Conservation (phyloP, 2,888 invertebrate species). For the Scaptomyza caliginosa region DNA sequence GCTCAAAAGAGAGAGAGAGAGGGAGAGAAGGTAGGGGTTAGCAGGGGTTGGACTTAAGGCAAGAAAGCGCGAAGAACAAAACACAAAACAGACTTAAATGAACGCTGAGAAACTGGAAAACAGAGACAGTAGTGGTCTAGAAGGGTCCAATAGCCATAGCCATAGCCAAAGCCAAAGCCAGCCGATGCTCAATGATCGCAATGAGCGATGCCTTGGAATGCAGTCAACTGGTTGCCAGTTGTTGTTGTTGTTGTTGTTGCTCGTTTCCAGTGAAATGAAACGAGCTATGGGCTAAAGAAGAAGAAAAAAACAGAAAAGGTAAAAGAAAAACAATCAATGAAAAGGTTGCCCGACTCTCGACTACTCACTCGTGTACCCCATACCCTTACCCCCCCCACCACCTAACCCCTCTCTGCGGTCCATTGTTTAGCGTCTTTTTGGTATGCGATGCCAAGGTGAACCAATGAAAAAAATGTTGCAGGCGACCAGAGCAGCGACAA, state of each 20-base stretch:
- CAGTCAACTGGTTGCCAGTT: constrained; percentile 52
- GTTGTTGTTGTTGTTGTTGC: constrained; percentile 18
- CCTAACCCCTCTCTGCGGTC: not conserved
- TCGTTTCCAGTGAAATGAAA: constrained; percentile 66
- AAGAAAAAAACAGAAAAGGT: constrained; percentile 53
- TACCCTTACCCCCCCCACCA: not conserved
- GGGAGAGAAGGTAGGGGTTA: not conserved
- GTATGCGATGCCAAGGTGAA: constrained; percentile 73
- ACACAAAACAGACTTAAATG: not conserved
- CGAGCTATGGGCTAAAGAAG: constrained; percentile 37
- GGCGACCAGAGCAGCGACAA: constrained; percentile 47
- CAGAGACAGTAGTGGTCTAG: constrained; percentile 3
- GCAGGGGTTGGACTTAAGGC: not conserved
- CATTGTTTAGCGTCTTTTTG: constrained; percentile 24
- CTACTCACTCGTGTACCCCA: constrained; percentile 1
- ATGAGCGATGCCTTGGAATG: constrained; percentile 71
- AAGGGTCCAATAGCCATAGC: constrained; percentile 15
- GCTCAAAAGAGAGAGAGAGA: not conserved
- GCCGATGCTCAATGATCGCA: constrained; percentile 59
- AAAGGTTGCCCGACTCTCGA: constrained; percentile 59
- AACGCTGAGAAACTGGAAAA: not conserved
- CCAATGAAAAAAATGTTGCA: constrained; percentile 36
- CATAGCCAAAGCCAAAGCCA: constrained; percentile 6
- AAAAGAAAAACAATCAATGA: constrained; percentile 72
- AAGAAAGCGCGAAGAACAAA: constrained; percentile 3